A percentile compares a stretch with the other conserved stretches of the same genome.
Conservation (phyloP, 2,888 invertebrate species). For the Hirtodrosophila duncani region DNA sequence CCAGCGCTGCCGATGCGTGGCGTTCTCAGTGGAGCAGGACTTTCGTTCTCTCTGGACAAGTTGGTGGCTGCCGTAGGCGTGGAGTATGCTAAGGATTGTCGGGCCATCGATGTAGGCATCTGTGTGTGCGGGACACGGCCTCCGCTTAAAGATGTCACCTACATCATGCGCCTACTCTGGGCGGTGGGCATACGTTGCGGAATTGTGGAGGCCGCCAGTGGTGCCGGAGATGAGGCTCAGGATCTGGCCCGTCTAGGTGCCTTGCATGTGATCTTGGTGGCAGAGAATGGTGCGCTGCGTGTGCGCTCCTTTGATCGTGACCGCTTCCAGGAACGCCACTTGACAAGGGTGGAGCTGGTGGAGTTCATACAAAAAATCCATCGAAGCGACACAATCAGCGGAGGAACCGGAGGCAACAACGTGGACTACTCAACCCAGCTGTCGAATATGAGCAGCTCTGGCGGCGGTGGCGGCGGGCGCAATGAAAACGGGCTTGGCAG, state of each 20-base stretch:
- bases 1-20: constrained; percentile 67
- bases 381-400: constrained; percentile 77
- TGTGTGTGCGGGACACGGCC: constrained; percentile 82
- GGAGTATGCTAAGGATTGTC: constrained; percentile 79
- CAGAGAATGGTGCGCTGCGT: constrained; percentile 75
- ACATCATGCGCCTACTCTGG: constrained; percentile 84
- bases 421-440: constrained; percentile 66
- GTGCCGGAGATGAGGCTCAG: constrained; percentile 83
- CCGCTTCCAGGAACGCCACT: constrained; percentile 83
- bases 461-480: constrained; percentile 35
- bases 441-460: constrained; percentile 32
- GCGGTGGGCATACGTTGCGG: constrained; percentile 83
- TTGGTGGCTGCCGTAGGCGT: constrained; percentile 83
- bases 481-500: constrained; percentile 57
- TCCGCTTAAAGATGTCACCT: constrained; percentile 80
- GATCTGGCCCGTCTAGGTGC: constrained; percentile 82
- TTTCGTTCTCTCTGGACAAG: constrained; percentile 91
- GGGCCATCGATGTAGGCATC: constrained; percentile 83
- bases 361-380: constrained; percentile 85
- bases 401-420: constrained; percentile 20
- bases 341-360: constrained; percentile 82
- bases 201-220: constrained; percentile 81
- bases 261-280: constrained; percentile 81
- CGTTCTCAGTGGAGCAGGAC: constrained; percentile 84
- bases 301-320: constrained; percentile 83